These are phyloP conservation scores for Podilymbus podiceps DNA, from an alignment of 2,113 vertebrate species.

Conservation along the genomic window DNA sequence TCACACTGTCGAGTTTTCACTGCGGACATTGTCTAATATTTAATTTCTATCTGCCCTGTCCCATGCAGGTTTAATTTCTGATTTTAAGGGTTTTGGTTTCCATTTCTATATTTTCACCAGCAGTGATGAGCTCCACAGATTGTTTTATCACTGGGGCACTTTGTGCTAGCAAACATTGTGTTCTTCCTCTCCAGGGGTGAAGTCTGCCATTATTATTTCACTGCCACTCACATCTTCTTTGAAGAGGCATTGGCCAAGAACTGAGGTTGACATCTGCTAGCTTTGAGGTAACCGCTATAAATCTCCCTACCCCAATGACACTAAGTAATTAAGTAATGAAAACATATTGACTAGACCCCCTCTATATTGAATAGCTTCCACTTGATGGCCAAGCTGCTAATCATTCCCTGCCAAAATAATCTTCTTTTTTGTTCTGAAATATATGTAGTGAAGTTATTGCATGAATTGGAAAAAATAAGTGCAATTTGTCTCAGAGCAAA, in stretches of 20 bases:
- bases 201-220: not conserved
- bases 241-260: not conserved
- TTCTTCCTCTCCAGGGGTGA: not conserved
- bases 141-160: not conserved
- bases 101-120: not conserved
- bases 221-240: not conserved
- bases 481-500: not conserved
- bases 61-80: not conserved
- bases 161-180: fast-evolving
- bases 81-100: not conserved
- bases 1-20: not conserved
- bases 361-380: fast-evolving
- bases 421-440: not conserved
- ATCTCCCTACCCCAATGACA: not conserved
- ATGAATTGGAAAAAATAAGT: not conserved
- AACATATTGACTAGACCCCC: not conserved
- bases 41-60: not conserved
- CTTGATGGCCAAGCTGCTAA: not conserved
- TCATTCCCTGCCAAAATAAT: not conserved
- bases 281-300: not conserved
- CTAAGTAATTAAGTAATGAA: not conserved
- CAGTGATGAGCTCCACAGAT: fast-evolving
- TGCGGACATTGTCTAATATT: not conserved
- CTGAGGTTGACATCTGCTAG: not conserved
- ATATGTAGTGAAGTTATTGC: not conserved